Evolutionary conservation across 2,888 invertebrate genomes (phyloP), one percentile per base, ranked within the genome.

Genomic region (Sminthurides aquaticus): DNA sequence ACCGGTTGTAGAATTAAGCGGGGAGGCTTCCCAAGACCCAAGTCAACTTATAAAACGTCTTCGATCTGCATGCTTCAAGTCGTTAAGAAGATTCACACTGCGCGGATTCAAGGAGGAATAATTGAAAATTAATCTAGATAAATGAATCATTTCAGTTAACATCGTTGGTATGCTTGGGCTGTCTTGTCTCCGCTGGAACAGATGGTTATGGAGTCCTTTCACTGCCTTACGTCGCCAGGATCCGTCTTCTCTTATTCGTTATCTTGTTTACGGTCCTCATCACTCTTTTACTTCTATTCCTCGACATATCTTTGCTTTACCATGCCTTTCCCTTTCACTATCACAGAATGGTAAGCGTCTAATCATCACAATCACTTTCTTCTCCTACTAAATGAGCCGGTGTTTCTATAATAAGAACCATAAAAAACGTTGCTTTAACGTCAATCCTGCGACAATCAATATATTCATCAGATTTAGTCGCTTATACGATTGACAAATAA

Each of bases 291-390:
- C 84, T 89, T 80, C 82, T 88, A 78, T 87, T 89, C 82, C 85
- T 88, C 78, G 88, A 88, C 82, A 85, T 88, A 80, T 87, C 88
- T 75, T 87, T 88, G 78, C 84, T 88, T 77, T 84, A 87, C 77
- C 86, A 87, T 79, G 83, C 87, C 80, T 88, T 89, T 80, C 88
- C 88, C 75, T 85, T 88, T 78, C 87, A 87, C 78, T 88, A 88
- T 87, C 85, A 86, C 74, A 87, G 86, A 83, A 80, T 88, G 83
- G 88, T 88, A 79, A 83, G 86, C 81, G 15, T 34, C 43, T 15
- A 11, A 34, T 34, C 43, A 34, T 34, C 5, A 34, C 43, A 11
- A 34, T 34, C 43, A 34, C 43, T 34, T 34, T 15, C 8, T 34
- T 11, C 15, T 34, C 15, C 43, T 34, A 5, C 5, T 15, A 15